These are phyloP conservation scores for Champsocephalus esox DNA, from an alignment of 2,797 vertebrate genomes.

Conservation along the genomic window DNA sequence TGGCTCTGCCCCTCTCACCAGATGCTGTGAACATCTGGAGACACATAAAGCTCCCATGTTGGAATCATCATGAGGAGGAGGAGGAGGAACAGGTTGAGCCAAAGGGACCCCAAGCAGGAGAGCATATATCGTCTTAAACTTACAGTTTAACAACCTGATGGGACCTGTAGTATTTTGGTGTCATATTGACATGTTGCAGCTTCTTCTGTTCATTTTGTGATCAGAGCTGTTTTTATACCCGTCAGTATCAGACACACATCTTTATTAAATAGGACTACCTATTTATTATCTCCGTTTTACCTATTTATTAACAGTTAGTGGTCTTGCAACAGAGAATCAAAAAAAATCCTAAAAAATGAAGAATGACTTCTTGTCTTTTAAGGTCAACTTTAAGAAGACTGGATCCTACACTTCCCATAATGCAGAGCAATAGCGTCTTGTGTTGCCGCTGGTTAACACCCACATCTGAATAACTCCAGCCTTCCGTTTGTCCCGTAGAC, in stretches of 20 bases:
- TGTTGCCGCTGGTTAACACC: background rate
- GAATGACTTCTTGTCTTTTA: background rate
- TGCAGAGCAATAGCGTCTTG: conserved; percentile 29
- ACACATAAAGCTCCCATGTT: background rate
- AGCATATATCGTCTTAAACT: background rate
- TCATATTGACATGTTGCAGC: background rate
- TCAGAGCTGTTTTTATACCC: background rate
- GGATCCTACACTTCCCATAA: conserved; percentile 30
- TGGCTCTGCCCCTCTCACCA: background rate
- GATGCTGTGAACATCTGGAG: background rate
- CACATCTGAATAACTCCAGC: conserved; percentile 13
- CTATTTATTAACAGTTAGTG: background rate
- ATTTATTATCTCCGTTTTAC: background rate
- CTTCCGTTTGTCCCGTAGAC: background rate
- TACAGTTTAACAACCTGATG: background rate
- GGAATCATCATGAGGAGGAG: background rate
- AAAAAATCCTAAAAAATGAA: background rate
- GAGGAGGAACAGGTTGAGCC: background rate
- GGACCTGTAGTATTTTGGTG: background rate
- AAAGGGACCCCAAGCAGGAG: no score
- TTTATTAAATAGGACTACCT: background rate
- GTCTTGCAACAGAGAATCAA: background rate
- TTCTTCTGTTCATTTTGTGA: background rate
- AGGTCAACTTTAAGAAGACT: background rate
- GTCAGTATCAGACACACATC: background rate